These are phyloP conservation scores for Drosophila parthenogenetica DNA, from an alignment of 2,888 invertebrate species.

Conservation along the genomic window DNA sequence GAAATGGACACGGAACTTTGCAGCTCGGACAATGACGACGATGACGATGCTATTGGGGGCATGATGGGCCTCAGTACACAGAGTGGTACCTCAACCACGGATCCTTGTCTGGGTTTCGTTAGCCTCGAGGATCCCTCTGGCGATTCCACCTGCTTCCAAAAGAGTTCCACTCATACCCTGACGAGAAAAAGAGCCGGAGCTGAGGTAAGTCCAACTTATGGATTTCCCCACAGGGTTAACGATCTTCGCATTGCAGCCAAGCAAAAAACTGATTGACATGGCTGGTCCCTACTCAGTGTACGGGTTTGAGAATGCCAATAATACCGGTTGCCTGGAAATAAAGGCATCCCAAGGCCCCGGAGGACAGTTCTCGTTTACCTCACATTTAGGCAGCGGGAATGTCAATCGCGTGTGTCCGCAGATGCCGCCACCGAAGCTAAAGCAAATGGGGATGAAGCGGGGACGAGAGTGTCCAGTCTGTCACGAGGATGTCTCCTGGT, in stretches of 20 bases:
- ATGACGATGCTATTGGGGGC: constrained; percentile 7
- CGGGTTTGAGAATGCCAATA: background rate
- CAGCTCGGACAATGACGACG: constrained; percentile 31
- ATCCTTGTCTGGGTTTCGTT: constrained; percentile 56
- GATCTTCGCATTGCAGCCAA: background rate
- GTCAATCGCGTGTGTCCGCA: constrained; percentile 46
- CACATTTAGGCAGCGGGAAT: constrained; percentile 50
- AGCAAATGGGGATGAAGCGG: constrained; percentile 44
- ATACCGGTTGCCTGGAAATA: constrained; percentile 33
- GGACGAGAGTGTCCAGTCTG: constrained; percentile 76
- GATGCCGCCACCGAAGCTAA: constrained; percentile 43
- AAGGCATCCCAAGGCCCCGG: constrained; percentile 25
- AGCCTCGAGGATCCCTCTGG: constrained; percentile 17
- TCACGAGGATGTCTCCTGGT: constrained; percentile 79
- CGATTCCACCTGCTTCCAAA: background rate
- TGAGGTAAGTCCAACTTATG: constrained; percentile 29
- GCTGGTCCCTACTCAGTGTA: constrained; percentile 63
- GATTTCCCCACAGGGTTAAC: background rate
- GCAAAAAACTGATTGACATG: constrained; percentile 41
- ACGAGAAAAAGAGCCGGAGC: background rate
- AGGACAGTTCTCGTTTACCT: constrained; percentile 42
- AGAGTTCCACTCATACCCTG: background rate
- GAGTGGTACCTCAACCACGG: constrained; percentile 34
- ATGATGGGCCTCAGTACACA: constrained; percentile 9
- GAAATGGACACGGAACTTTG: constrained; percentile 48